Evolutionary conservation across 2,797 vertebrate genomes (phyloP), one percentile per base, ranked within the genome.

Genomic region (Tokudaia tokunoshimensis): DNA sequence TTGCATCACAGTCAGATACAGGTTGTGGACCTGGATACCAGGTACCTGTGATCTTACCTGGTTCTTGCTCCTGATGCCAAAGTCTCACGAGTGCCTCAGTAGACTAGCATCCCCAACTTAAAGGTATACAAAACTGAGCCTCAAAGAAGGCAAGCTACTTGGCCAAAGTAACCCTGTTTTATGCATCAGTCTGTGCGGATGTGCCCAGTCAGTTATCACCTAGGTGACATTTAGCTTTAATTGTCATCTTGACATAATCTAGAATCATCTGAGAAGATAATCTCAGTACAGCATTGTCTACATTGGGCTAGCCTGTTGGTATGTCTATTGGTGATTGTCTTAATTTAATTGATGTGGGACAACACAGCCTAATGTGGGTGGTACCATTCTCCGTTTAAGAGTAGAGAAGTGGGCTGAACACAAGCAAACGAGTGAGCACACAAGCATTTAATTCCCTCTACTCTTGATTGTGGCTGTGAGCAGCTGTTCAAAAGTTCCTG

Each of bases 1-100:
- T 80, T 89, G 94, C 98, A 98, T 98, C 97, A 96, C 76, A 50
- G 93, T 98, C 98, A 98, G 98, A 98, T 41, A 98, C 96, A 98
- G 72, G 41, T 93, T 85, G 52, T 2, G 31, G 44, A 61, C 1
- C 0, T 19, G 57, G 70, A 87, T 85, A 93, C 70, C 59, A 74
- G 44, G 80, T 57, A 94, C 91, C 63, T 96, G 95, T 93, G 94
- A 82, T 91, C 78, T 97, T 92, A 59, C 44, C 67, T 14, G 44
- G 63, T 50, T 70, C 59, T 75, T 52, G 29, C 41, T 37, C n/a
- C 19, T 6, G 47, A 74, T 3, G 10, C 61, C 13, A 50, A 47
- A 84, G 19, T 65, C 75, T 91, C 61, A 63, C 29, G 65, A 24
- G 55, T 13, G 61, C 29, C 34, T 47, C 12, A 14, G 41, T 67